Evolutionary conservation across 2,888 invertebrate species (phyloP).

Genomic region (Drosophila melanosoma): DNA sequence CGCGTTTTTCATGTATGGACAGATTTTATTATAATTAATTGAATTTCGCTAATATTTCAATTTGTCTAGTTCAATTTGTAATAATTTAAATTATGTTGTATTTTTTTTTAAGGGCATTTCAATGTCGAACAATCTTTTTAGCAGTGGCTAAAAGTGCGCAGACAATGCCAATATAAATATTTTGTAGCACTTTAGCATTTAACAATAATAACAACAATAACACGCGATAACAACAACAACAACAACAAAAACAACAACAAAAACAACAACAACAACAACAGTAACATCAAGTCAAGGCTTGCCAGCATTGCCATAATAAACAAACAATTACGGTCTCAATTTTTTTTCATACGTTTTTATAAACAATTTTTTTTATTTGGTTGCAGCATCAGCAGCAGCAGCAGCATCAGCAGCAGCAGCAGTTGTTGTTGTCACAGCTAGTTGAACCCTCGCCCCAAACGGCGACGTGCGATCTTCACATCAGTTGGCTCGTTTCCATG

Average conservation of each 20-base stretch:
- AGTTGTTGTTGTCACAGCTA: constrained; percentile 34
- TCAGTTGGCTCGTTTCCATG: constrained; percentile 50
- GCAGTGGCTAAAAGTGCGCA: constrained; percentile 18
- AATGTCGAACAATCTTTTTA: background rate
- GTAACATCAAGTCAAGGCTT: constrained; percentile 37
- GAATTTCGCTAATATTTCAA: too few species aligned
- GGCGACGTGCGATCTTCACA: constrained; percentile 41
- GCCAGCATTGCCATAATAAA: constrained; percentile 73
- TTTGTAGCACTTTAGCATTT: constrained; percentile 69
- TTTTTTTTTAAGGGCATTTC: constrained; percentile 19
- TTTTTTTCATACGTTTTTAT: constrained; percentile 23
- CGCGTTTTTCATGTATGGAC: too few species aligned
- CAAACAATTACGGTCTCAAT: constrained; percentile 82
- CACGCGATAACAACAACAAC: constrained; percentile 38
- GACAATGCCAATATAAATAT: constrained; percentile 72
- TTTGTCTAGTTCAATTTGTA: background rate
- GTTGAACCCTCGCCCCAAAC: constrained; percentile 48
- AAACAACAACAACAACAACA: constrained; percentile 39
- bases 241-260: constrained; percentile 40
- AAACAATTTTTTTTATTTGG: background rate
- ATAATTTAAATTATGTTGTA: background rate
- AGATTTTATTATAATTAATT: too few species aligned
- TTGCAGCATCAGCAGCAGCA: constrained; percentile 15
- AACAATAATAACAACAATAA: constrained; percentile 61
- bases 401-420: constrained; percentile 12